Evolutionary conservation across 2,888 invertebrate genomes (phyloP).

Genomic region (Himalopsyche tibetana): DNA sequence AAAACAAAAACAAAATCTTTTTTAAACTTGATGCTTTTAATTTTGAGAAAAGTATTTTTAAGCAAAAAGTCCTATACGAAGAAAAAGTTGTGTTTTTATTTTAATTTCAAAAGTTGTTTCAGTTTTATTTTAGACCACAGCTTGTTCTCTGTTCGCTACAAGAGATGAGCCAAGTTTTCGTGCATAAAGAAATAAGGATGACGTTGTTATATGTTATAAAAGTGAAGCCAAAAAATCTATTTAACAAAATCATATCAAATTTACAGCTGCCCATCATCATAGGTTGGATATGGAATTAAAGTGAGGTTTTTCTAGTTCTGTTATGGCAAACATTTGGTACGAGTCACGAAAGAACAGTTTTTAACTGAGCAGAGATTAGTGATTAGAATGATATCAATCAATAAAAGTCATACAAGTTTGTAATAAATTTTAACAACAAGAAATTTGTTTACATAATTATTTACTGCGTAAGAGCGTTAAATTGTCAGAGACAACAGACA

Average conservation of each 20-base stretch:
- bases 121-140: slow-evolving; percentile 30
- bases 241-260: background rate
- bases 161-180: background rate
- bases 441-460: too few species aligned
- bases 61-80: slow-evolving; percentile 15
- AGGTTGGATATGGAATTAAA: too few species aligned
- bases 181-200: background rate
- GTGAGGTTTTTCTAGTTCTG: too few species aligned
- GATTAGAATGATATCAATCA: too few species aligned
- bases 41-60: slow-evolving; percentile 34
- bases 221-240: background rate
- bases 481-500: too few species aligned
- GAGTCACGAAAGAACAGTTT: too few species aligned
- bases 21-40: slow-evolving; percentile 18
- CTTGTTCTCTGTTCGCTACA: background rate
- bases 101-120: slow-evolving; percentile 19
- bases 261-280: too few species aligned
- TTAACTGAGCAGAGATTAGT: too few species aligned
- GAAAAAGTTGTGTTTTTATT: slow-evolving; percentile 28
- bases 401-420: too few species aligned
- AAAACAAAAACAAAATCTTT: slow-evolving; percentile 31
- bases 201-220: background rate
- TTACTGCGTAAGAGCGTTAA: too few species aligned
- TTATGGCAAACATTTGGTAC: too few species aligned
- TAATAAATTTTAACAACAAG: too few species aligned